phyloP scores from a whole-genome alignment of 1,140 invertebrate species.

The Oncopodura yosiiana region DNA sequence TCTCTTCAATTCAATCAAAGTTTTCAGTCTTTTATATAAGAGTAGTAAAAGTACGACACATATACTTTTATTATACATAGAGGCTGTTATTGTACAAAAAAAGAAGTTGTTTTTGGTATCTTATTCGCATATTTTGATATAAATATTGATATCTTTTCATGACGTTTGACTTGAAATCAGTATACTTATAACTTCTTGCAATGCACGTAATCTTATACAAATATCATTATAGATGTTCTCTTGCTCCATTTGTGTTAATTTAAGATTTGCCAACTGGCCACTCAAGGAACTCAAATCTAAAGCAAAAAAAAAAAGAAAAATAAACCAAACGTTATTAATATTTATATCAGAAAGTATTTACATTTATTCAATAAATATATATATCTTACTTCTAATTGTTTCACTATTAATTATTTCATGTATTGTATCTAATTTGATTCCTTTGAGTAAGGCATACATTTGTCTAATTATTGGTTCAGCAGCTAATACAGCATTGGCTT shows the following conservation, averaged over 20 bases:
- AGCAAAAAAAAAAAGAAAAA: not conserved
- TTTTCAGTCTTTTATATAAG: no score
- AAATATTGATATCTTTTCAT: no score
- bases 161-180: no score
- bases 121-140: no score
- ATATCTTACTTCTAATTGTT: constrained; percentile 27
- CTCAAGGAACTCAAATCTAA: constrained; percentile 20
- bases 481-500: constrained; percentile 32
- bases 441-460: constrained; percentile 28
- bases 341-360: not conserved
- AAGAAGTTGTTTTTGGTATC: no score
- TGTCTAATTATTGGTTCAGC: constrained; percentile 30
- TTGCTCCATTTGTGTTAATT: constrained; percentile 29
- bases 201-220: constrained; percentile 17
- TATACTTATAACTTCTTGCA: constrained; percentile 28
- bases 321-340: not conserved
- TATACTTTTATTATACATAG: no score
- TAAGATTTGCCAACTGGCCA: constrained; percentile 24
- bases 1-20: no score
- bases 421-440: constrained; percentile 26
- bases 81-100: no score
- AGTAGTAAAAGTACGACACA: no score
- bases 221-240: constrained; percentile 20
- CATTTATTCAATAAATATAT: not conserved
- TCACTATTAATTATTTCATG: constrained; percentile 31